Conservation (phyloP, 2,113 vertebrate genomes). For the Pseudonaja textilis region DNA sequence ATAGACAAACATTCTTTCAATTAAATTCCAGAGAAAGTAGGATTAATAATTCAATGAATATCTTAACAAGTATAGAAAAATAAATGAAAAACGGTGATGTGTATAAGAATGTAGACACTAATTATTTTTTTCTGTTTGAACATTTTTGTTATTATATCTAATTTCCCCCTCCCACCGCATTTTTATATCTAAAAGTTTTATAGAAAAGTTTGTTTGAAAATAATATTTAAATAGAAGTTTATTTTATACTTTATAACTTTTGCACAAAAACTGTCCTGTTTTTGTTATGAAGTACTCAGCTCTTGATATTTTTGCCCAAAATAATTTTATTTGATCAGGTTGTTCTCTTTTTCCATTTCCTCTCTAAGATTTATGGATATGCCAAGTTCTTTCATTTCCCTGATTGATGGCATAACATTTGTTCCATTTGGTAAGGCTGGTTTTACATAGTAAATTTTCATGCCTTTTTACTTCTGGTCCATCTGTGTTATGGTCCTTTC, state of each 20-base stretch:
- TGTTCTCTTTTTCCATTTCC: not conserved
- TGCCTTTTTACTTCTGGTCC: not conserved
- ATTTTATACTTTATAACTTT: not conserved
- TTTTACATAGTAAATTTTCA: not conserved
- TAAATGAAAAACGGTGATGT: not conserved
- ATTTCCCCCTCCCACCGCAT: not conserved
- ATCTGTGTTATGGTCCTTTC: not conserved
- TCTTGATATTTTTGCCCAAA: not conserved
- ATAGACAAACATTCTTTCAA: not conserved
- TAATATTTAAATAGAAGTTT: not conserved
- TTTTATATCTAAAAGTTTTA: not conserved
- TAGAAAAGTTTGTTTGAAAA: not conserved
- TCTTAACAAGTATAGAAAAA: not conserved
- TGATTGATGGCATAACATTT: not conserved
- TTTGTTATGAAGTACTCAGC: not conserved
- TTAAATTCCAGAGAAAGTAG: not conserved
- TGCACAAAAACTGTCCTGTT: not conserved
- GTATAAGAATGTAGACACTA: not conserved
- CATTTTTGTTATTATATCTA: not conserved
- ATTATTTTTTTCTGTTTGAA: not conserved
- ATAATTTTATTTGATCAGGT: not conserved
- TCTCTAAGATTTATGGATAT: not conserved
- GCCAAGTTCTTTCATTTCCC: not conserved
- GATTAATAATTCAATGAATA: not conserved
- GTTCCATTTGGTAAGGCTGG: not conserved